Base-by-base conservation (phyloP, 2,113 vertebrate species). In the Pterocles orientalis region DNA sequence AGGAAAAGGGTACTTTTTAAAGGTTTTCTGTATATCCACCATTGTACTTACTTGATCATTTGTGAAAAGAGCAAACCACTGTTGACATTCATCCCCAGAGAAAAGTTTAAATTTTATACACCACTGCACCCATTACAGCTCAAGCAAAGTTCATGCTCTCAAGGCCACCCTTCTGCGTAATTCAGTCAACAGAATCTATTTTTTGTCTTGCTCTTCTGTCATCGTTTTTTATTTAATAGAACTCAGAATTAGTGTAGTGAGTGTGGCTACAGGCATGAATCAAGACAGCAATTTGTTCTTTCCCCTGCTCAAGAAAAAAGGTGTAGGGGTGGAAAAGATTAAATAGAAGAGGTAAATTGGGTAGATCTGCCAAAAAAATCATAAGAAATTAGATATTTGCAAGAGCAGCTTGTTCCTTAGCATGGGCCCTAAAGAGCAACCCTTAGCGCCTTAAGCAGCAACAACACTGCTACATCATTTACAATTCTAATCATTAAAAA, bases 51-150 rank as follows among this genome's bases (percentile, higher is more conserved):
- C 82, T 69, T 76, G 66, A 94, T 76, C 65, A 66, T 77, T 88
- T 86, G 47, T 71, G 92, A 92, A 95, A 96, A 94, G 80, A 90
- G 86, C 89, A 95, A 96, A 90, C 34, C 39, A n/a, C 36, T 69
- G 62, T 68, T 92, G 87, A 93, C 71, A 86, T 73, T 75, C 69
- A 71, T 68, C 15, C 73, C 61, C 18, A 69, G 21, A 86, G 73
- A 88, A 95, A 94, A 91, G 51, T 92, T 94, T 90, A 93, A 82
- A 91, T 94, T 95, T 89, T 91, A 82, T 86, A 88, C 79, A 76
- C 68, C 92, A 20, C 69, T 94, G 53, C 53, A 93, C 56, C 20
- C 51, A 85, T 86, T 94, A 83, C 43, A 91, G 51, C 82, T 94
- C 47, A 88, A 80, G n/a, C 39, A 85, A 92, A 88, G 68, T 88